phyloP scores from a whole-genome alignment of 2,797 vertebrate genomes.

The Heliangelus exortis region DNA sequence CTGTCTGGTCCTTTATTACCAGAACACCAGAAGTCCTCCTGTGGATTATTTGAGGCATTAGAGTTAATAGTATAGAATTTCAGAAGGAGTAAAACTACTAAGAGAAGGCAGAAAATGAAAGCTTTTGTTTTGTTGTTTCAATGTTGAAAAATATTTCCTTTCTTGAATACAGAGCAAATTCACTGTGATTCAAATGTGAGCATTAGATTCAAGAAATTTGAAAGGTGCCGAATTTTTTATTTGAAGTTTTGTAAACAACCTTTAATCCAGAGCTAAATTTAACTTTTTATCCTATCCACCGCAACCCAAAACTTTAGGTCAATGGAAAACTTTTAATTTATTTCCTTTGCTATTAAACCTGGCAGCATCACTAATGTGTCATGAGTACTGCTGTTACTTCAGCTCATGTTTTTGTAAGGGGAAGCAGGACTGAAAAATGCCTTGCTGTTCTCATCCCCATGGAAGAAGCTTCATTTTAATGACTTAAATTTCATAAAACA shows the following conservation, averaged over 20 bases:
- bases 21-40: neutral
- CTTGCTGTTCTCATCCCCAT: neutral
- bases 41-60: neutral
- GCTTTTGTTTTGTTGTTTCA: too few relatives aligned
- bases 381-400: neutral
- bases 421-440: neutral
- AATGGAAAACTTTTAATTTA: slow-evolving; percentile 17
- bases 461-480: neutral
- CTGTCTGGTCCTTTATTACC: too few relatives aligned
- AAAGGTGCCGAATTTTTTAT: neutral
- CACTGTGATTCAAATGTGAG: neutral
- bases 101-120: neutral
- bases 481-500: neutral
- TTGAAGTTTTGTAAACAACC: neutral
- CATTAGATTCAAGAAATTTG: neutral
- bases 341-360: neutral
- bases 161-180: neutral
- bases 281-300: neutral
- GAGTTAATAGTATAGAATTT: neutral
- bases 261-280: slow-evolving; percentile 4
- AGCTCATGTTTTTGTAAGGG: neutral
- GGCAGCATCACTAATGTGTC: neutral
- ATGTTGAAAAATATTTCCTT: neutral
- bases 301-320: neutral
- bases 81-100: neutral